phyloP scores from a whole-genome alignment of 2,888 invertebrate species.

The Agrilus biguttatus region DNA sequence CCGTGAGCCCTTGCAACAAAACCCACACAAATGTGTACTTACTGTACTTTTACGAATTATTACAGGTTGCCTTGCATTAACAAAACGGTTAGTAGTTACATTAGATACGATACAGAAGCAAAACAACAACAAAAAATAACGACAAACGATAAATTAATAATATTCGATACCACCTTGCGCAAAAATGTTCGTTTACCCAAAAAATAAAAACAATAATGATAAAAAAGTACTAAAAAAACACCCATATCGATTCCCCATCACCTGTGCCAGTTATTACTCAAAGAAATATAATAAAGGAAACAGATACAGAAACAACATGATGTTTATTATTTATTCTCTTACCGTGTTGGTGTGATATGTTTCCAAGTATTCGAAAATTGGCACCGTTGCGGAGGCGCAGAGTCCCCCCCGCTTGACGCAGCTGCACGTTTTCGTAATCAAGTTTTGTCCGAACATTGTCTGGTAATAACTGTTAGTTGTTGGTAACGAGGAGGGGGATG shows the following conservation, averaged over 20 bases:
- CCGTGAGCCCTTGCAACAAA: too few relatives aligned
- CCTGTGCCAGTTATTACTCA: too few relatives aligned
- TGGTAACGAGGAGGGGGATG: too few relatives aligned
- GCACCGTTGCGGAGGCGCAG: conserved; percentile 21
- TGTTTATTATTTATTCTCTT: conserved; percentile 5
- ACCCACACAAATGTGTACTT: neutral
- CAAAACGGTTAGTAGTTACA: neutral
- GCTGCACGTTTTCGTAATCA: conserved; percentile 16
- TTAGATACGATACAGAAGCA: neutral
- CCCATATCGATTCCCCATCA: neutral
- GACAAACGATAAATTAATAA: neutral
- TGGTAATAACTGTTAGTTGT: too few relatives aligned
- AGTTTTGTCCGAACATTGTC: too few relatives aligned
- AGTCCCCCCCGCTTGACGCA: conserved; percentile 17
- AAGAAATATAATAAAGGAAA: too few relatives aligned
- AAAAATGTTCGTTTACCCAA: neutral
- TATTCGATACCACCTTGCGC: neutral
- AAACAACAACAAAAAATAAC: neutral
- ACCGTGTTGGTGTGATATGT: conserved; percentile 29
- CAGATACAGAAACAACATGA: conserved; percentile 1
- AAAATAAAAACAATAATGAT: neutral
- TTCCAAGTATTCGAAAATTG: conserved; percentile 30
- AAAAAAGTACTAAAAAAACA: neutral
- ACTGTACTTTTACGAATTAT: too few relatives aligned
- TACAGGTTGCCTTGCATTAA: neutral